Percentiles rank a stretch among this genome's conserved stretches.
These are phyloP conservation scores for Thysanoteuthis rhombus DNA, from an alignment of 2,888 invertebrate species.

Conservation along the genomic window DNA sequence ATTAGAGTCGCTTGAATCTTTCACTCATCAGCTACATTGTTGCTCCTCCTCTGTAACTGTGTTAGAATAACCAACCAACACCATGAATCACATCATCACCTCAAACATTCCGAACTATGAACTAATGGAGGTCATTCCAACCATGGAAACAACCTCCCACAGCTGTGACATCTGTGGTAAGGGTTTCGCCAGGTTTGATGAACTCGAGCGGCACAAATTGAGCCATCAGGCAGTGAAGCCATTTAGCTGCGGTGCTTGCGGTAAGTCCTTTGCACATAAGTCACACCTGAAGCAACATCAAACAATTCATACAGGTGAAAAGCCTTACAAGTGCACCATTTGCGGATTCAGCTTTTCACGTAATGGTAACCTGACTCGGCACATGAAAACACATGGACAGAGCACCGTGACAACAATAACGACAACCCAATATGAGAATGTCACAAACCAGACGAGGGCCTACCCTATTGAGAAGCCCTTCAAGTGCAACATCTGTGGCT, in stretches of 20 bases:
- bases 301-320: constrained; percentile 14
- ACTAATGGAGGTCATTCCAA: not conserved
- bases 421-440: not conserved
- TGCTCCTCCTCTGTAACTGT: not conserved
- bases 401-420: not conserved
- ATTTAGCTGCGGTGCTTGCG: not conserved
- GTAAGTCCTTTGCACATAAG: constrained; percentile 14
- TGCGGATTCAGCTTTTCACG: constrained; percentile 19
- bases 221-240: constrained; percentile 18
- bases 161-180: constrained; percentile 27
- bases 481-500: constrained; percentile 14
- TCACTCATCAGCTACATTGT: not conserved
- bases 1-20: not conserved
- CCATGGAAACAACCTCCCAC: not conserved
- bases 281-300: constrained; percentile 25
- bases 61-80: not conserved
- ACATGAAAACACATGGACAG: constrained; percentile 21
- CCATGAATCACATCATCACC: constrained; percentile 26
- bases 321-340: constrained; percentile 15
- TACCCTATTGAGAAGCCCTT: not conserved
- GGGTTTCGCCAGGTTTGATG: not conserved
- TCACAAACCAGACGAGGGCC: not conserved
- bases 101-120: constrained; percentile 26
- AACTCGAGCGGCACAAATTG: not conserved
- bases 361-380: not conserved